Evolutionary conservation across 2,113 vertebrate genomes (phyloP).

Genomic region (Empidonax traillii): DNA sequence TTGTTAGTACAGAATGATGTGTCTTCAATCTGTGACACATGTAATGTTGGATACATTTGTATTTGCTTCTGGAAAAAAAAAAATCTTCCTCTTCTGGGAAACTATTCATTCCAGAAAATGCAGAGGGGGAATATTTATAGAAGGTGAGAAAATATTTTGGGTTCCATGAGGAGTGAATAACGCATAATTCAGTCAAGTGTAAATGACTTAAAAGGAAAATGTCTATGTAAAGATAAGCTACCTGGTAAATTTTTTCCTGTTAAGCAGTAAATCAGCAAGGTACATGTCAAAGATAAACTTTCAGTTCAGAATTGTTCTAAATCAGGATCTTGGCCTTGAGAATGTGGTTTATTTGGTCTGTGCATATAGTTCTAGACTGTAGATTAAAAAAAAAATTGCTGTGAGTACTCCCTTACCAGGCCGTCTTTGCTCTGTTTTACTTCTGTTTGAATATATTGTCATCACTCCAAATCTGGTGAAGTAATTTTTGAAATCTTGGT

Average conservation of each 20-base stretch:
- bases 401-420: not conserved
- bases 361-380: not conserved
- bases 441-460: constrained; percentile 2
- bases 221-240: constrained; percentile 14
- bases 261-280: not conserved
- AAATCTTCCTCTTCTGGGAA: constrained; percentile 10
- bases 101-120: constrained; percentile 7
- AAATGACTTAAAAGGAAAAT: constrained; percentile 28
- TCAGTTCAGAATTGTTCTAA: not conserved
- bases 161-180: constrained; percentile 26
- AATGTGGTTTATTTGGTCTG: not conserved
- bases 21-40: constrained; percentile 3
- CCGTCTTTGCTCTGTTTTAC: not conserved
- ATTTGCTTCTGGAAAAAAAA: not conserved
- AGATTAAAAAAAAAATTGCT: not conserved
- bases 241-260: not conserved
- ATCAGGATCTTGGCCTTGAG: not conserved
- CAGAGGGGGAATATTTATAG: constrained; percentile 15
- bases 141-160: constrained; percentile 51
- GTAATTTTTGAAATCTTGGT: constrained; percentile 25
- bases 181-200: constrained; percentile 10
- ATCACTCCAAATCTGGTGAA: constrained; percentile 32
- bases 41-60: not conserved
- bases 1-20: not conserved
- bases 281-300: not conserved